Evolutionary conservation across 1,140 invertebrate genomes (phyloP), one percentile per base, ranked within the genome.

Genomic region (Harlomillsia oculata): DNA sequence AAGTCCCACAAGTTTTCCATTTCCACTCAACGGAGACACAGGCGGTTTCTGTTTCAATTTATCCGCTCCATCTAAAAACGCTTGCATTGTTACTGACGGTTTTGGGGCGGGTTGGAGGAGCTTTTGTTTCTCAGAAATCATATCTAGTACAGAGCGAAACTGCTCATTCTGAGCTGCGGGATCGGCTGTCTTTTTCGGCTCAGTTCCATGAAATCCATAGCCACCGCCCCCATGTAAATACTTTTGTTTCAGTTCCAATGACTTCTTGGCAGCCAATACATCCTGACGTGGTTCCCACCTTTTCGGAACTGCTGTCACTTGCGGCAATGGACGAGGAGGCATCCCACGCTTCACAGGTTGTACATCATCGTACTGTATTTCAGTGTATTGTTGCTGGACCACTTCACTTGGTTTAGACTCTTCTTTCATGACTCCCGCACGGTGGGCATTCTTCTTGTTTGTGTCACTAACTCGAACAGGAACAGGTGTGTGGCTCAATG

Each of bases 61-160:
- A 16, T 70, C 73, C 0, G 75, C 72, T 5, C 74, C 74, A 57
- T 80, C 75, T 1, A 83, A 69, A 66, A 85, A 83, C 2, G 80
- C 81, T 65, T 84, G 81, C 83, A 86, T 85, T 18, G 80, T 79
- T 2, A 82, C 78, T 68, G 81, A 84, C 6, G 83, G 82, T 57
- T 82, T 79, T 0, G 82, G 76, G 0, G 87, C 84, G 0, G 87
- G 85, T 70, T 89, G 84, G 30, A 92, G 68, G 54, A 90, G 71
- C 67, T 91, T 91, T 67, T 93, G 89, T 63, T 87, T 84, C 68
- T 91, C 87, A 1, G 87, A 88, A 55, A 92, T 91, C 52, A 82
- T 84, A 25, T 84, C 85, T 32, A 87, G 80, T 59, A 91, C 82
- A 41, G 80, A 85, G 70, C 85, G 82, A 40, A 92, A 78, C 66